Conservation (phyloP, 2,113 vertebrate species). For the Enhydra lutris region DNA sequence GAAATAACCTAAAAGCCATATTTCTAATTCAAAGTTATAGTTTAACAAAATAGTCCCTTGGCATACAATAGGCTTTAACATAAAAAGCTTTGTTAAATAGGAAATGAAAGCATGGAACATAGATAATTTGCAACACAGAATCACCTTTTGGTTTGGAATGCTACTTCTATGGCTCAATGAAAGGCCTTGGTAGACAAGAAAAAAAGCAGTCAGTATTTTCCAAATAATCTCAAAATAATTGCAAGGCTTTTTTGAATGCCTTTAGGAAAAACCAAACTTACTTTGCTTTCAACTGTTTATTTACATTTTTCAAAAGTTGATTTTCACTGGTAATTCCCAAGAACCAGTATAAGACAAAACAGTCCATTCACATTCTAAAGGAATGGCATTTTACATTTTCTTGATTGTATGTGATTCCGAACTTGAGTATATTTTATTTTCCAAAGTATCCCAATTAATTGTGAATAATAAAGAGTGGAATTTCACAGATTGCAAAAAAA, state of each 20-base stretch:
- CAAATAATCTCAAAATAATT: background rate
- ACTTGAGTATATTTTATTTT: background rate
- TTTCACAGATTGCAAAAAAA: background rate
- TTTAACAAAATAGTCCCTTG: constrained; percentile 10
- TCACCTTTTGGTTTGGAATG: background rate
- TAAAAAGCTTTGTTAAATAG: background rate
- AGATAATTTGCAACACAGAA: background rate
- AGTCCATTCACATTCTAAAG: background rate
- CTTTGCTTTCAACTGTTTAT: background rate
- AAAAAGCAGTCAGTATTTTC: background rate
- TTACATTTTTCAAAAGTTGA: background rate
- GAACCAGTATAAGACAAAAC: background rate
- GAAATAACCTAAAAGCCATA: constrained; percentile 57
- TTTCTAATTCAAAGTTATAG: constrained; percentile 57
- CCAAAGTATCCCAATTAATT: background rate
- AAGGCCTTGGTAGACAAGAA: background rate
- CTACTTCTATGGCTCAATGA: background rate
- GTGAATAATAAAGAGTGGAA: background rate
- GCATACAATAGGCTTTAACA: background rate
- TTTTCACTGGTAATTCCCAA: background rate
- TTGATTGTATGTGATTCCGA: background rate
- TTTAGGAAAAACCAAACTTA: background rate
- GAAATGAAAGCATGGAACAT: background rate
- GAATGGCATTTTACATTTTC: background rate
- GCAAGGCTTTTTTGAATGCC: background rate